Conservation (phyloP, 2,888 invertebrate genomes). For the Isoperla grammatica region DNA sequence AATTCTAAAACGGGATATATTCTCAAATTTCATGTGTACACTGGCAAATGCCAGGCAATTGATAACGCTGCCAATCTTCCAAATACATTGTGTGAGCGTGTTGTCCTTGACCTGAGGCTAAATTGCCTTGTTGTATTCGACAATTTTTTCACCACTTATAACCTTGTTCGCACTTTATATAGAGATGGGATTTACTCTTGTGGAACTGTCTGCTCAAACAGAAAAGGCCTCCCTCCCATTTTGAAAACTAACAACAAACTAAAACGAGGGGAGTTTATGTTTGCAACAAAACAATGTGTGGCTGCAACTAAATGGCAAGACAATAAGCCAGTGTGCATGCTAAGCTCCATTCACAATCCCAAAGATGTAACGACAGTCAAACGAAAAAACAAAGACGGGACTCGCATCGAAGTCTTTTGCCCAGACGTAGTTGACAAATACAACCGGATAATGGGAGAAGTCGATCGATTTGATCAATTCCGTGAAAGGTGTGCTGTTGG, state of each 20-base stretch:
- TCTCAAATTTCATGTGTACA: too few species aligned
- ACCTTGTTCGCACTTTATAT: constrained; percentile 1
- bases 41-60: background rate
- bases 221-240: constrained; percentile 15
- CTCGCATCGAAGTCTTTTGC: background rate
- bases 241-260: constrained; percentile 17
- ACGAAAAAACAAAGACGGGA: constrained; percentile 18
- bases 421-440: constrained; percentile 15
- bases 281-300: background rate
- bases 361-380: constrained; percentile 10
- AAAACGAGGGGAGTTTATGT: constrained; percentile 17
- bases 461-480: constrained; percentile 19
- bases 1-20: too few species aligned
- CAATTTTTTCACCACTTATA: constrained; percentile 12
- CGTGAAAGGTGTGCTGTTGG: constrained; percentile 12
- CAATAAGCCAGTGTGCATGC: constrained; percentile 19
- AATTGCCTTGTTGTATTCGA: constrained; percentile 6
- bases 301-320: constrained; percentile 16
- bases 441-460: constrained; percentile 18
- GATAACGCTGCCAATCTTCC: too few species aligned
- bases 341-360: constrained; percentile 13
- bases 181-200: constrained; percentile 7
- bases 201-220: constrained; percentile 10
- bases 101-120: background rate
- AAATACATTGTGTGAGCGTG: background rate